phyloP scores from a whole-genome alignment of 2,888 invertebrate species.

The Thyatira batis region DNA sequence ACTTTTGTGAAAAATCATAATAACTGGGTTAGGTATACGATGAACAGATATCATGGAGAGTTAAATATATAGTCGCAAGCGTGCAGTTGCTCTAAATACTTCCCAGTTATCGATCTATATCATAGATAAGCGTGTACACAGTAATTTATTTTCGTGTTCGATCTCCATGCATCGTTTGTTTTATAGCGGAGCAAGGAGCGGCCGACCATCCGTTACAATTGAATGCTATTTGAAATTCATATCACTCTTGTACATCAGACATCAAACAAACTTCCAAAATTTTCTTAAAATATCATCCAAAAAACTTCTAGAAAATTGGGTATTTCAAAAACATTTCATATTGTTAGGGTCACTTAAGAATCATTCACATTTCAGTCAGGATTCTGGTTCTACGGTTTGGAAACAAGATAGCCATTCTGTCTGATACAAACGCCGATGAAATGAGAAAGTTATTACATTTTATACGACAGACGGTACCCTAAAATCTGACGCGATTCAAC shows the following conservation, averaged over 20 bases:
- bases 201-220: constrained; percentile 37
- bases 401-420: not conserved
- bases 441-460: not conserved
- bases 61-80: not conserved
- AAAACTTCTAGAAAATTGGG: not conserved
- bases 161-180: constrained; percentile 49
- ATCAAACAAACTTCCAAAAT: not conserved
- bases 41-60: not conserved
- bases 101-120: constrained; percentile 25
- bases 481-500: not conserved
- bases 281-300: not conserved
- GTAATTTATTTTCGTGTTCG: constrained; percentile 39
- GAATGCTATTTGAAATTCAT: constrained; percentile 31
- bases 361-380: not conserved
- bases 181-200: constrained; percentile 44
- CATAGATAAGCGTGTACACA: constrained; percentile 20
- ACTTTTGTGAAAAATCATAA: constrained; percentile 1
- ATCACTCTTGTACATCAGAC: constrained; percentile 35
- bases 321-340: not conserved
- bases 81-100: constrained; percentile 26
- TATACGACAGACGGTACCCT: not conserved
- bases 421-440: not conserved
- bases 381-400: not conserved
- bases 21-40: too few relatives aligned
- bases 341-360: not conserved